A percentile compares a stretch with the other conserved stretches of the same genome.
phyloP scores from a whole-genome alignment of 1,140 invertebrate genomes.

The Drosophila ogumai region DNA sequence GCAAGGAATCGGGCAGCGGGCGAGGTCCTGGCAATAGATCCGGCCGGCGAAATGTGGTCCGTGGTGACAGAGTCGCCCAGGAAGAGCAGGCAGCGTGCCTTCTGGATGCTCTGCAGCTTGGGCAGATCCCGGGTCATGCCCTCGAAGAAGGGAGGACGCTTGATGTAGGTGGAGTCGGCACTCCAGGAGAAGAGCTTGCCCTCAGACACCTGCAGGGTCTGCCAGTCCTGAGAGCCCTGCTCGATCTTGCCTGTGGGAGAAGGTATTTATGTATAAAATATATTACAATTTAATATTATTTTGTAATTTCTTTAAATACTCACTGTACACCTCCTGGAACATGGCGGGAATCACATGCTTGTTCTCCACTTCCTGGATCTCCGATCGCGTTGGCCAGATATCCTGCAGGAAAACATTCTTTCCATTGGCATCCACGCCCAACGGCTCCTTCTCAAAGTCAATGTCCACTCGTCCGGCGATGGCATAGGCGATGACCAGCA shows the following conservation, averaged over 20 bases:
- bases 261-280: background rate
- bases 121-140: conserved; percentile 90
- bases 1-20: conserved; percentile 96
- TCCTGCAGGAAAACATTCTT: conserved; percentile 93
- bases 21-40: conserved; percentile 97
- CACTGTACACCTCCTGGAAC: conserved; percentile 94
- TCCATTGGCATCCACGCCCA: conserved; percentile 90
- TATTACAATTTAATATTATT: too few relatives aligned
- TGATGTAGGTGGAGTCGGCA: conserved; percentile 96
- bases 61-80: conserved; percentile 98
- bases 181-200: conserved; percentile 97
- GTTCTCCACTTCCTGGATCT: conserved; percentile 96
- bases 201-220: conserved; percentile 91
- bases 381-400: conserved; percentile 97
- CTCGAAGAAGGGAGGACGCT: conserved; percentile 98
- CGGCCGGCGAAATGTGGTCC: conserved; percentile 99
- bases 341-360: conserved; percentile 97
- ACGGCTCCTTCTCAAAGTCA: conserved; percentile 95
- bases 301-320: conserved; percentile 17
- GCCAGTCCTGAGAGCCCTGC: conserved; percentile 94
- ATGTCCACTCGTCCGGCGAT: conserved; percentile 97
- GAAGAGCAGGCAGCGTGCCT: conserved; percentile 93
- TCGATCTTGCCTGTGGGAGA: conserved; percentile 89
- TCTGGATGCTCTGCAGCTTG: conserved; percentile 86
- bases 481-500: conserved; percentile 98